Evolutionary conservation across 2,797 vertebrate genomes (phyloP), one percentile per base, ranked within the genome.

Genomic region (Pseudochirops corinnae): DNA sequence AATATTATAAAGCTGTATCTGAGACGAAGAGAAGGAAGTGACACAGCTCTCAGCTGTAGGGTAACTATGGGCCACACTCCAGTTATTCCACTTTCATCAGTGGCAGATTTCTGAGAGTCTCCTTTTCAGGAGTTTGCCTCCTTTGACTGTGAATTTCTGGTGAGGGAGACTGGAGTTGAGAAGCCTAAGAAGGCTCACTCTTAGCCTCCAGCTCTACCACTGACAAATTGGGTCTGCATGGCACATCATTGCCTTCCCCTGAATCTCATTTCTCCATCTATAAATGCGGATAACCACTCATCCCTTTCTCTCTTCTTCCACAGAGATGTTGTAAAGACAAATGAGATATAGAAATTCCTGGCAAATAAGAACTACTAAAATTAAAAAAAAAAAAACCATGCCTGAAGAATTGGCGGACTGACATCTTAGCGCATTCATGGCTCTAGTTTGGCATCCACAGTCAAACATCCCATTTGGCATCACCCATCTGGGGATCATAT

Each of bases 401-500:
- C 91, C 39, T 90, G 96, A 94, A 96, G 94, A 95, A 90, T 9
- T 95, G 96, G 95, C 90, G 90, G 12, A 46, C 29, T 55, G 11
- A 2, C n/a, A 4, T 46, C 67, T 74, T 16, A 39, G 31, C 18
- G 91, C 53, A 82, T 93, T 94, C 33, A 67, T 56, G 87, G 62
- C 91, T 90, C 74, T 92, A 56, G 56, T 91, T 95, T 56, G 91
- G 56, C 55, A 94, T 94, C 96, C 96, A 90, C 90, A 87, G 60
- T 93, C 93, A 95, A 95, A 93, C 55, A 91, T 90, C 67, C 55
- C 94, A 90, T 93, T 95, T 62, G 90, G 87, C 56, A 92, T 95
- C 31, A 92, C n/a, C 91, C 95, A 95, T 96, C 96, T 98, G 96
- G 97, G 95, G 93, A 94, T 91, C 92, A 94, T 97, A 93, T 94